phyloP scores from a whole-genome alignment of 2,797 vertebrate species.

The Lates japonicus region DNA sequence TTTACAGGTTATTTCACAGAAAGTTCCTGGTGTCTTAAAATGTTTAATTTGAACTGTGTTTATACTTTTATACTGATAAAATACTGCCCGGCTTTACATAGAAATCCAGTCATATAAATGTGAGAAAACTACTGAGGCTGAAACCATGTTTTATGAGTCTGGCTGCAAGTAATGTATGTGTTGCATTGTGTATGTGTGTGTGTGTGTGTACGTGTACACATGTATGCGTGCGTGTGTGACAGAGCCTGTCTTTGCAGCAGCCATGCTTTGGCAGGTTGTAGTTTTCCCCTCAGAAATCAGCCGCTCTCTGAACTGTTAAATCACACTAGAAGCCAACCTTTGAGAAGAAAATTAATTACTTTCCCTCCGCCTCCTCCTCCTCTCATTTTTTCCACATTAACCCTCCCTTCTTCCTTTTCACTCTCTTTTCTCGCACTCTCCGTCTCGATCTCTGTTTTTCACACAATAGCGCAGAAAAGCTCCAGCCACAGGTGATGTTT shows the following conservation, averaged over 20 bases:
- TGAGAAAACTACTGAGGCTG: conserved; percentile 31
- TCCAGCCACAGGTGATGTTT: conserved; percentile 38
- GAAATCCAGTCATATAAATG: conserved; percentile 39
- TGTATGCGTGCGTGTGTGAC: conserved; percentile 20
- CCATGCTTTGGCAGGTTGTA: conserved; percentile 73
- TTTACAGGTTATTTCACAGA: background rate
- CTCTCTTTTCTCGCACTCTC: conserved; percentile 37
- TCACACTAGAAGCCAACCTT: conserved; percentile 82
- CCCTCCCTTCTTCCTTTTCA: conserved; percentile 47
- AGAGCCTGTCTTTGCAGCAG: conserved; percentile 53
- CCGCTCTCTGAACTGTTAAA: conserved; percentile 86
- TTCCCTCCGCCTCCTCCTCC: conserved; percentile 67
- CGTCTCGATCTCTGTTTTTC: background rate
- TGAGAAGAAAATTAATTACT: conserved; percentile 87
- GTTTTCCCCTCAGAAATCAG: conserved; percentile 85
- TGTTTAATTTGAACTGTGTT: conserved; percentile 14
- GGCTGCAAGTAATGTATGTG: conserved; percentile 20
- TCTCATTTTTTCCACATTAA: conserved; percentile 62
- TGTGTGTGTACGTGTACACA: conserved; percentile 3
- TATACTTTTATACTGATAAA: conserved; percentile 21
- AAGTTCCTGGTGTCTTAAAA: background rate
- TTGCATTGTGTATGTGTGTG: conserved; percentile 13
- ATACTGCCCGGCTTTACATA: conserved; percentile 24
- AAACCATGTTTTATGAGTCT: conserved; percentile 42
- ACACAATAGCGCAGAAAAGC: conserved; percentile 15